A percentile compares a stretch with the other conserved stretches of the same genome.
phyloP scores from a whole-genome alignment of 2,113 vertebrate species.

The Xiphorhynchus elegans region DNA sequence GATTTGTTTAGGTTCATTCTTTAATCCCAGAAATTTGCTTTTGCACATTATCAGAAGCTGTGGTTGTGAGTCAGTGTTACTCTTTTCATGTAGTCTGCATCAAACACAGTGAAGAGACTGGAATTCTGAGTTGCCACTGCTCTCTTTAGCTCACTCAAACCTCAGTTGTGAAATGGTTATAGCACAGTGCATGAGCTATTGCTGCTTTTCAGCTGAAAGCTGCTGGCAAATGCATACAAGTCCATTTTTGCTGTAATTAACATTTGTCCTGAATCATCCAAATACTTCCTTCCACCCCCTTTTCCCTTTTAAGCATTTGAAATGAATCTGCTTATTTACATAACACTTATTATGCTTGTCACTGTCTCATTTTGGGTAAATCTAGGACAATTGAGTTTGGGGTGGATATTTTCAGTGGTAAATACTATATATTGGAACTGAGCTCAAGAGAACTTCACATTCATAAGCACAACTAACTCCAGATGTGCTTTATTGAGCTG shows the following conservation, averaged over 20 bases:
- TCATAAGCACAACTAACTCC: neutral
- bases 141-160: neutral
- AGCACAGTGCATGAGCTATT: neutral
- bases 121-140: neutral
- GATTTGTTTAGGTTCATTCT: neutral
- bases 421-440: neutral
- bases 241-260: neutral
- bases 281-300: neutral
- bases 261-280: neutral
- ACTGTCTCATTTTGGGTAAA: constrained; percentile 23
- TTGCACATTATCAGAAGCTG: neutral
- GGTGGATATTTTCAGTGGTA: neutral
- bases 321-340: constrained; percentile 11
- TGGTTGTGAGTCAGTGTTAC: neutral
- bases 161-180: neutral
- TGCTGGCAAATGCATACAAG: neutral
- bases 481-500: neutral
- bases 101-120: neutral
- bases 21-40: neutral
- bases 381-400: neutral
- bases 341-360: neutral
- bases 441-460: neutral
- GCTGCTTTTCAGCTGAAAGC: neutral
- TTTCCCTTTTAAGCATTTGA: neutral
- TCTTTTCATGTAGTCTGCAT: neutral